Conservation (phyloP, 2,888 invertebrate genomes). For the Gnatocerus cornutus region DNA sequence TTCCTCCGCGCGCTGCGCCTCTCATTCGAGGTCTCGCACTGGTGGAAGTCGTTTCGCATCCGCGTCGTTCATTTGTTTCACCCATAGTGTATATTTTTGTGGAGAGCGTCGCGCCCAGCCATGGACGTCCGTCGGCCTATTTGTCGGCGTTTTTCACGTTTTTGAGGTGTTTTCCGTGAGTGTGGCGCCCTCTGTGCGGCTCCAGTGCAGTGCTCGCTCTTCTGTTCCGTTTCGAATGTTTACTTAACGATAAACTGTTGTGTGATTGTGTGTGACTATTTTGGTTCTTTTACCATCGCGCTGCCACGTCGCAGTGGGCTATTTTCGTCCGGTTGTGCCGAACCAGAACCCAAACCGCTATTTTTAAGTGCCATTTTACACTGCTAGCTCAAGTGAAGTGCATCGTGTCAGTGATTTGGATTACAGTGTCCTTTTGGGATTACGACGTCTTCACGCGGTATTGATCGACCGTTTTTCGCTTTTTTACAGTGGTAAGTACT, state of each 20-base stretch:
- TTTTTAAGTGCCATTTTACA: conserved; percentile 44
- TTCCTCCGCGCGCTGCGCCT: conserved; percentile 63
- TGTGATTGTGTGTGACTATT: conserved; percentile 61
- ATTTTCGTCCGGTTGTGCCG: conserved; percentile 28
- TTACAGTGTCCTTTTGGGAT: conserved; percentile 43
- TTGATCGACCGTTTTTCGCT: not conserved
- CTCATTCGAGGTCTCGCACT: conserved; percentile 62
- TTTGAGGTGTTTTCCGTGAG: conserved; percentile 37
- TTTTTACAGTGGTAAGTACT: not conserved
- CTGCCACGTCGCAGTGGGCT: conserved; percentile 60
- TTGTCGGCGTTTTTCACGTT: conserved; percentile 29
- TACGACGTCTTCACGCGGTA: conserved; percentile 16
- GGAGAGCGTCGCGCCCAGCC: conserved; percentile 15
- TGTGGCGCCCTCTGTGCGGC: conserved; percentile 46
- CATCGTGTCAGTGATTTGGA: conserved; percentile 39
- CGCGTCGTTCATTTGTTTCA: conserved; percentile 23
- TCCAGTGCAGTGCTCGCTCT: conserved; percentile 43
- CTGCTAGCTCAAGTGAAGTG: conserved; percentile 34
- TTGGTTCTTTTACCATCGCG: conserved; percentile 57
- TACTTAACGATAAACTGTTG: conserved; percentile 61
- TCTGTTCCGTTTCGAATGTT: conserved; percentile 57
- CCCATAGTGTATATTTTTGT: conserved; percentile 4
- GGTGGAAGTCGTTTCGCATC: conserved; percentile 41
- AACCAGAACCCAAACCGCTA: conserved; percentile 18
- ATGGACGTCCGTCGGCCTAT: conserved; percentile 27